Evolutionary conservation across 2,888 invertebrate species (phyloP).

Genomic region (Rhabditophanes sp.): DNA sequence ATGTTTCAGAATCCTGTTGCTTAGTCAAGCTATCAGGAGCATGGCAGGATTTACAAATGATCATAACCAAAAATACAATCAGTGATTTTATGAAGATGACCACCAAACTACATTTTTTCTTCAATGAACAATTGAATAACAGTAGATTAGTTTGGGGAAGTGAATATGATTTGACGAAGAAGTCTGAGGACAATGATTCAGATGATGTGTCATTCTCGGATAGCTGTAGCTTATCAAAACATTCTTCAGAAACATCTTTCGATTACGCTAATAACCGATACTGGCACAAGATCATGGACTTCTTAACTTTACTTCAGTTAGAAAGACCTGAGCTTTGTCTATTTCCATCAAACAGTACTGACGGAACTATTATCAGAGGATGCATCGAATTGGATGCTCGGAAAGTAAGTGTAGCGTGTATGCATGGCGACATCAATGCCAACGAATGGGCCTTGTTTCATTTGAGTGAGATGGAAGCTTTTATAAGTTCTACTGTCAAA

Average conservation of each 20-base stretch:
- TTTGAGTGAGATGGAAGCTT: constrained; percentile 20
- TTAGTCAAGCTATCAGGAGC: constrained; percentile 45
- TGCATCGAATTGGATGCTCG: constrained; percentile 23
- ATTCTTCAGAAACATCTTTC: background rate
- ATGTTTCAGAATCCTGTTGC: constrained; percentile 14
- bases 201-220: background rate
- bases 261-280: constrained; percentile 7
- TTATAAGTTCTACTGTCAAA: constrained; percentile 15
- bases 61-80: constrained; percentile 89
- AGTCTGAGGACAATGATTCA: constrained; percentile 1
- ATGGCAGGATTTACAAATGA: constrained; percentile 89
- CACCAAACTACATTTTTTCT: constrained; percentile 86
- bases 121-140: constrained; percentile 51
- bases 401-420: constrained; percentile 25
- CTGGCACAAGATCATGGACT: constrained; percentile 16
- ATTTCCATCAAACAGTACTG: constrained; percentile 11
- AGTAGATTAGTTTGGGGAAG: constrained; percentile 19
- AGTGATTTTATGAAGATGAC: constrained; percentile 91
- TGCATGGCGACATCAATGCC: constrained; percentile 40
- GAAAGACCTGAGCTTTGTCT: constrained; percentile 10
- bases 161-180: constrained; percentile 5
- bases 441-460: constrained; percentile 38
- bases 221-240: background rate
- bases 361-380: constrained; percentile 23
- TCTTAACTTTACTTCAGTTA: constrained; percentile 14